A percentile compares a stretch with the other conserved stretches of the same genome.
Conservation (phyloP, 2,888 invertebrate genomes). For the Scaptomyza flava region DNA sequence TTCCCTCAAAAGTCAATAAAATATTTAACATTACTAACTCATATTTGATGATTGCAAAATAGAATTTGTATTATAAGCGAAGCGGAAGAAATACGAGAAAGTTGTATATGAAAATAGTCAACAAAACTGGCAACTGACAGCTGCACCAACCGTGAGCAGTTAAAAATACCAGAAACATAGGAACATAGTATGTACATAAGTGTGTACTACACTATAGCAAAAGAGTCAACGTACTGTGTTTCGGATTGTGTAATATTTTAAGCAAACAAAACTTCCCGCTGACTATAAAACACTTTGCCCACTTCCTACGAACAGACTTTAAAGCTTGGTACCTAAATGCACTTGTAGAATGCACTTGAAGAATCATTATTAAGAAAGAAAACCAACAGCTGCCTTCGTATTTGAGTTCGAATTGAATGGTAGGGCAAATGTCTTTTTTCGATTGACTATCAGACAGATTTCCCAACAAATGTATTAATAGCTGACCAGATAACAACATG, state of each 20-base stretch:
- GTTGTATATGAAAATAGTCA: not conserved
- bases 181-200: not conserved
- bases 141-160: conserved; percentile 49
- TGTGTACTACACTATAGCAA: conserved; percentile 21
- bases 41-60: not conserved
- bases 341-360: not conserved
- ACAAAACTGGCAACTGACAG: conserved; percentile 42
- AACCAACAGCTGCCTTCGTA: not conserved
- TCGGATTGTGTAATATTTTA: conserved; percentile 57
- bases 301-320: not conserved
- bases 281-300: not conserved
- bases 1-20: no score
- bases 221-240: conserved; percentile 57
- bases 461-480: conserved; percentile 59
- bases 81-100: not conserved
- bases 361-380: not conserved
- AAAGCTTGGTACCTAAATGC: not conserved
- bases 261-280: conserved; percentile 15
- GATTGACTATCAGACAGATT: not conserved
- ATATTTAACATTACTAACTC: not conserved
- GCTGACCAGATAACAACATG: conserved; percentile 51
- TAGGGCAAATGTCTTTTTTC: conserved; percentile 36
- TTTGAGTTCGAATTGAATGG: no score
- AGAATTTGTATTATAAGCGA: not conserved
- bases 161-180: conserved; percentile 26